Evolutionary conservation across 2,797 vertebrate species (phyloP), one percentile per base, ranked within the genome.

Genomic region (Muscicapa comitata): DNA sequence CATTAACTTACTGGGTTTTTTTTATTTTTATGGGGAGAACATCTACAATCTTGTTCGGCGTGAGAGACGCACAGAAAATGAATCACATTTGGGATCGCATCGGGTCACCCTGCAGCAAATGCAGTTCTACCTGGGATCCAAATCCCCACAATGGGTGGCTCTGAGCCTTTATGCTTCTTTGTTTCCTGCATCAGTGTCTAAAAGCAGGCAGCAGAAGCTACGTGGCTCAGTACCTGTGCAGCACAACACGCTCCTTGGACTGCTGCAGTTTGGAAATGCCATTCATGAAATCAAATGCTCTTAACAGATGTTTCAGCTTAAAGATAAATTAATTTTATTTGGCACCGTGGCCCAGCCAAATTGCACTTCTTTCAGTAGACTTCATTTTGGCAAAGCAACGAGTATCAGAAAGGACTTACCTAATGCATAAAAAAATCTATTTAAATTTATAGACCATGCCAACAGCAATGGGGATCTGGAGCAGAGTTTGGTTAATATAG

Each of bases 251-350:
- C 7, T 79, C 25, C 78, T 93, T 89, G 90, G 77, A 67, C 55
- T 40, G 88, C 75, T 72, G 61, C 61, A 74, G 26, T 68, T 77
- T 51, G 75, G 54, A 86, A 86, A 73, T 78, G 62, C 74, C 87
- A 66, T 63, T 93, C 89, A 51, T 65, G 55, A 94, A 90, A 70
- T 93, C 76, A 93, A 86, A 95, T 67, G 31, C 66, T 70, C 51
- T 93, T 83, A 96, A 92, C 70, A 90, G 81, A 89, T 93, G 89
- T 86, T 94, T 54, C 38, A 80, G 65, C 58, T 90, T 87, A 88
- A 94, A 91, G 86, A 95, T 82, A 83, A 92, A 96, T 93, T 93
- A 85, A 77, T 93, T 92, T 47, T 80, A 63, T 86, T 92, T 85
- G 89, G 91, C 78, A 78, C 58, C 3, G 17, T 47, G 26, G 74